Evolutionary conservation across 2,113 vertebrate genomes (phyloP).

Genomic region (Falco punctatus): DNA sequence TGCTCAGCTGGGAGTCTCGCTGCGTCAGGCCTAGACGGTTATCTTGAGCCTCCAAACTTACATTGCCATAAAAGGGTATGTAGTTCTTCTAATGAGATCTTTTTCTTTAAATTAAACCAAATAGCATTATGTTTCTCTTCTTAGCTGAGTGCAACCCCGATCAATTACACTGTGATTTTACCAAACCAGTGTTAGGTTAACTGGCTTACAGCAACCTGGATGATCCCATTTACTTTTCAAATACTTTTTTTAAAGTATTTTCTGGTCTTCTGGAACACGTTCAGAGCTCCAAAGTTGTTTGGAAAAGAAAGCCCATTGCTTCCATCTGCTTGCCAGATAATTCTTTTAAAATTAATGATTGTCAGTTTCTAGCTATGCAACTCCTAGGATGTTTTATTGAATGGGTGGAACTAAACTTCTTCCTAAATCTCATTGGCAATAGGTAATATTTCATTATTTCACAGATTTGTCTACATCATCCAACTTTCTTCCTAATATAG

Average conservation of each 20-base stretch:
- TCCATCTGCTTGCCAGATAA: constrained; percentile 36
- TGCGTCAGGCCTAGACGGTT: neutral
- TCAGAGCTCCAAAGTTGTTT: neutral
- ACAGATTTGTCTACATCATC: constrained; percentile 35
- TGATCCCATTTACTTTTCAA: constrained; percentile 10
- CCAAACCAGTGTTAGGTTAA: constrained; percentile 9
- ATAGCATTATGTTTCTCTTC: neutral
- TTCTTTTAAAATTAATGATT: constrained; percentile 30
- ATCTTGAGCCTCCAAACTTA: neutral
- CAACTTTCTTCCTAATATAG: constrained; percentile 38
- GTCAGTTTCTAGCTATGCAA: constrained; percentile 64
- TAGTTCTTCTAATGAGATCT: neutral
- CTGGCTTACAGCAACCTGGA: neutral
- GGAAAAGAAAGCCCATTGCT: neutral
- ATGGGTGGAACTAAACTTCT: constrained; percentile 38
- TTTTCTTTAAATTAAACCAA: neutral
- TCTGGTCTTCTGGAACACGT: neutral
- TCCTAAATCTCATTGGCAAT: constrained; percentile 20
- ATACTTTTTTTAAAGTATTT: neutral
- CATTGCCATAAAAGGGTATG: neutral
- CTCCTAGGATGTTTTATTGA: constrained; percentile 49
- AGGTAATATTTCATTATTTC: constrained; percentile 38
- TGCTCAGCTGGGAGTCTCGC: neutral
- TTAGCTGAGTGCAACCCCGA: neutral
- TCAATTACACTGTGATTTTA: neutral